These are phyloP conservation scores for Drosophila leontia DNA, from an alignment of 1,140 invertebrate genomes.

Conservation along the genomic window DNA sequence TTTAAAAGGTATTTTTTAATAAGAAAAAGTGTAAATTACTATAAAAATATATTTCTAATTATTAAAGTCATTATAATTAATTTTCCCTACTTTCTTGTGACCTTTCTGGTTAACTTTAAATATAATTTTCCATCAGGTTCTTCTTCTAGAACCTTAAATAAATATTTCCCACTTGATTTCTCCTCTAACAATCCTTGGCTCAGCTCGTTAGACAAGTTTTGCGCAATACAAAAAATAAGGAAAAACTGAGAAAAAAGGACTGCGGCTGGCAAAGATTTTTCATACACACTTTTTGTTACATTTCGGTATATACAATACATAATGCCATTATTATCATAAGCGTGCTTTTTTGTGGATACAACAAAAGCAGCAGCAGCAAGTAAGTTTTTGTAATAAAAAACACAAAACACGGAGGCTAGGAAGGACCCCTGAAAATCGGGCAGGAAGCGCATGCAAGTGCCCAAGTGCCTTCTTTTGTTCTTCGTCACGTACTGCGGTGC, in stretches of 20 bases:
- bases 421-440: constrained; percentile 16
- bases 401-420: constrained; percentile 27
- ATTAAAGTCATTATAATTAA: no score
- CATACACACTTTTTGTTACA: constrained; percentile 26
- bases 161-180: constrained; percentile 16
- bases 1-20: neutral
- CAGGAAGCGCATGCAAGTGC: constrained; percentile 68
- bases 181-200: constrained; percentile 2
- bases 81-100: neutral
- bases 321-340: constrained; percentile 82
- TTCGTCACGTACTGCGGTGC: constrained; percentile 84
- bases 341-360: constrained; percentile 83
- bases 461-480: constrained; percentile 85
- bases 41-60: no score
- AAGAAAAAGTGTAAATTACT: no score
- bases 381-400: constrained; percentile 29
- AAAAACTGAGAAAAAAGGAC: constrained; percentile 38
- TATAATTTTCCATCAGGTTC: neutral
- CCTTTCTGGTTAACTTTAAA: neutral
- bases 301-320: constrained; percentile 50
- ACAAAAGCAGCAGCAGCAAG: constrained; percentile 63
- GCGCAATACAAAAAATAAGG: constrained; percentile 22
- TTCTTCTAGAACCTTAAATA: neutral
- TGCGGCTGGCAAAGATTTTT: constrained; percentile 46
- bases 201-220: constrained; percentile 77